phyloP scores from a whole-genome alignment of 1,140 invertebrate genomes.

The Drosophila takahashii region DNA sequence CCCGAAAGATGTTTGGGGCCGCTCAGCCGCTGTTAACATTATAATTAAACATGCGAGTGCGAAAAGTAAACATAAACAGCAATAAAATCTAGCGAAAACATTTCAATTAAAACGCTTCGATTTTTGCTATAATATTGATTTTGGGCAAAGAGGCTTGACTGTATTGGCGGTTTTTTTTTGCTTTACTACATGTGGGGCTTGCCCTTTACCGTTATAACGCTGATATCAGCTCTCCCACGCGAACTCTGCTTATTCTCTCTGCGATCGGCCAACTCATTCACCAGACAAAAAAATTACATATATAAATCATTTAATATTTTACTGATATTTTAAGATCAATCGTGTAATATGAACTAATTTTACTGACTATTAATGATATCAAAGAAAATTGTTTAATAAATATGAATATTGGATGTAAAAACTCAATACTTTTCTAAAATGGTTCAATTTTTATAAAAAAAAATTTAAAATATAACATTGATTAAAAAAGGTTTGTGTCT shows the following conservation, averaged over 20 bases:
- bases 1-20: constrained; percentile 12
- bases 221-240: constrained; percentile 39
- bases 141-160: constrained; percentile 25
- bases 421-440: too few relatives aligned
- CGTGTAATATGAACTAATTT: too few relatives aligned
- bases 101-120: constrained; percentile 30
- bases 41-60: constrained; percentile 36
- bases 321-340: too few relatives aligned
- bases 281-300: not conserved
- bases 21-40: constrained; percentile 35
- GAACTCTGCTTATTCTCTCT: not conserved
- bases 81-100: constrained; percentile 37
- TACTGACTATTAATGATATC: too few relatives aligned
- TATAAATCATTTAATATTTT: too few relatives aligned
- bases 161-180: constrained; percentile 15
- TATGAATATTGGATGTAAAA: too few relatives aligned
- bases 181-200: constrained; percentile 15
- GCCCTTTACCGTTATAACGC: constrained; percentile 52
- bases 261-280: constrained; percentile 13
- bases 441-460: too few relatives aligned
- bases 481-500: too few relatives aligned
- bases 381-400: too few relatives aligned
- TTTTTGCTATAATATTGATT: constrained; percentile 3
- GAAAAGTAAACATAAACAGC: constrained; percentile 39
- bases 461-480: too few relatives aligned